A percentile compares a stretch with the other conserved stretches of the same genome.
phyloP scores from a whole-genome alignment of 92 coral and sea anemone species.

The Blastomussa wellsi region DNA sequence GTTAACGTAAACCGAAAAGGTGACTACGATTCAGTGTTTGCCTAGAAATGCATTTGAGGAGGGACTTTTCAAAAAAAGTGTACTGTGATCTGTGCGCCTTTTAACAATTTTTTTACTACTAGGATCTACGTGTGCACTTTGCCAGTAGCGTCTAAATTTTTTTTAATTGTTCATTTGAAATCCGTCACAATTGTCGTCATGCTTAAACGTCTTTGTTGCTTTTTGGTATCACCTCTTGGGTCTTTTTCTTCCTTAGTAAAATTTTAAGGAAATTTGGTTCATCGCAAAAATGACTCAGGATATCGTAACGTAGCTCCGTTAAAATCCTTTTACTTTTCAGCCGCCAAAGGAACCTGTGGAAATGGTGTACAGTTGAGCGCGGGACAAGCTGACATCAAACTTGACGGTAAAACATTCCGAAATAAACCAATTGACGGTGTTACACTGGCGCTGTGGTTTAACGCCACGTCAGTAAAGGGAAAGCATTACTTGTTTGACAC shows the following conservation, averaged over 20 bases:
- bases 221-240: too few species aligned
- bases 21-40: neutral
- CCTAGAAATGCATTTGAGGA: neutral
- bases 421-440: constrained; percentile 94
- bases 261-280: too few species aligned
- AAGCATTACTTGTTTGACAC: constrained; percentile 85
- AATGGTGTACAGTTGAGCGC: constrained; percentile 83
- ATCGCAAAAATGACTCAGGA: too few species aligned
- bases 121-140: too few species aligned
- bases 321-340: constrained; percentile 29
- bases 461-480: constrained; percentile 79
- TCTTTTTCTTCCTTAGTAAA: too few species aligned
- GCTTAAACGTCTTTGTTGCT: too few species aligned
- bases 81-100: neutral
- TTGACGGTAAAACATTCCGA: constrained; percentile 92
- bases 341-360: constrained; percentile 89
- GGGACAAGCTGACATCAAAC: constrained; percentile 80
- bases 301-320: too few species aligned
- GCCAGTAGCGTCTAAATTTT: too few species aligned
- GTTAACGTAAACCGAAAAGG: neutral
- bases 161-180: too few species aligned
- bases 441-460: constrained; percentile 92
- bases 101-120: neutral
- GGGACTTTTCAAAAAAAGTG: neutral
- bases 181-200: too few species aligned